These are phyloP conservation scores for Spilogale gracilis DNA, from an alignment of 2,113 vertebrate species.

Conservation along the genomic window DNA sequence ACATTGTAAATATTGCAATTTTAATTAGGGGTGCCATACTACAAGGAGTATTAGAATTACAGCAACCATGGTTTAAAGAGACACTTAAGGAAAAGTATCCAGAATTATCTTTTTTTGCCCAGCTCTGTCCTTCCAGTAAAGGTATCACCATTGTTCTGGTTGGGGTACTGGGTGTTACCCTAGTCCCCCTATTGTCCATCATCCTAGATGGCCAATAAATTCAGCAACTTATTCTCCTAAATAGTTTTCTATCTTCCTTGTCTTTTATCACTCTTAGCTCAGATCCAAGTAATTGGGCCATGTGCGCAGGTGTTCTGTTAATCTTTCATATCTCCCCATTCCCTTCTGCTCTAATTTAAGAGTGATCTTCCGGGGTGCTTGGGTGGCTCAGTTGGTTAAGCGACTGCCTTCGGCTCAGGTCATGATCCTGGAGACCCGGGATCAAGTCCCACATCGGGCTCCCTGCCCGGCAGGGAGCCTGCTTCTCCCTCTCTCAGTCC, in stretches of 20 bases:
- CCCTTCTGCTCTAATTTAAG: neutral
- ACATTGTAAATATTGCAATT: neutral
- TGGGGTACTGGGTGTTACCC: neutral
- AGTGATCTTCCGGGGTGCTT: neutral
- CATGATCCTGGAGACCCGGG: too few species aligned
- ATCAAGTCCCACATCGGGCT: too few species aligned
- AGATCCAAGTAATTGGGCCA: neutral
- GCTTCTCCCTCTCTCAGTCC: too few species aligned
- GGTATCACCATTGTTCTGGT: neutral
- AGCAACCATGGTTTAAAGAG: neutral
- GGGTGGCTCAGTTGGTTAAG: too few species aligned
- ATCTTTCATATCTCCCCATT: neutral
- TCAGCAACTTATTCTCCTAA: neutral
- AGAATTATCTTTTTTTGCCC: neutral
- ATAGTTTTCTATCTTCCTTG: neutral
- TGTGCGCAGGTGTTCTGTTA: neutral
- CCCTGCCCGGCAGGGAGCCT: too few species aligned
- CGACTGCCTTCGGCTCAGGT: too few species aligned
- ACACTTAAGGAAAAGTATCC: neutral
- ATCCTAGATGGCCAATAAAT: neutral
- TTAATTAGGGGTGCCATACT: neutral
- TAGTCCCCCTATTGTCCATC: neutral
- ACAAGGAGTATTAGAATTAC: neutral
- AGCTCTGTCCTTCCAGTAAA: neutral
- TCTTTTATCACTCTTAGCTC: neutral